Evolutionary conservation across 2,113 vertebrate genomes (phyloP).

Genomic region (Malurus alboscapulatus): DNA sequence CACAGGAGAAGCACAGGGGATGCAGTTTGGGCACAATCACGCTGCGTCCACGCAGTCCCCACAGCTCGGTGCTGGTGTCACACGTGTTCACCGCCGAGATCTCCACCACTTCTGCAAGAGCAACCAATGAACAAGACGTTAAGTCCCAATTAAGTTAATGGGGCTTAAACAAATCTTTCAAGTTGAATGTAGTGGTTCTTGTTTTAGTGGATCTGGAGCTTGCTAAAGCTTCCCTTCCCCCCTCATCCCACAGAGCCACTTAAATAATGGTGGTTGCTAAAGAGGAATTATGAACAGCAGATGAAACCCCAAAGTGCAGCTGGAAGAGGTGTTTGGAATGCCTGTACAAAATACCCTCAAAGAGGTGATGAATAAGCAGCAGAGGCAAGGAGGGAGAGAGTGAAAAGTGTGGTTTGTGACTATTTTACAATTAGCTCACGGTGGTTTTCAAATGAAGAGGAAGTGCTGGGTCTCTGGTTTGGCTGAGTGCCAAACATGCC

Average conservation of each 20-base stretch:
- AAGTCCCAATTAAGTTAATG: constrained; percentile 24
- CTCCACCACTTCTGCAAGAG: background rate
- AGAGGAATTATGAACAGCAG: background rate
- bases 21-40: background rate
- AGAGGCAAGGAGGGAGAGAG: background rate
- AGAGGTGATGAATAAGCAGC: background rate
- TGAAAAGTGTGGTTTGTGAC: background rate
- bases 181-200: background rate
- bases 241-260: background rate
- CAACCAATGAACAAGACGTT: background rate
- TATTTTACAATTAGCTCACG: background rate
- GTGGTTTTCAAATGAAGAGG: background rate
- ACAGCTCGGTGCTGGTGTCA: background rate
- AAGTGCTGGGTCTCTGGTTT: background rate
- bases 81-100: background rate
- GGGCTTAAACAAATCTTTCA: constrained; percentile 4
- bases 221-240: background rate
- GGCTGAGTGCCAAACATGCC: background rate
- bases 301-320: background rate
- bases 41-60: background rate
- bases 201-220: background rate
- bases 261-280: background rate
- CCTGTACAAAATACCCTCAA: background rate
- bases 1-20: accelerated
- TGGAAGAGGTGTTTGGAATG: background rate